phyloP scores from a whole-genome alignment of 1,140 invertebrate species.

The Meloidogyne hapla region DNA sequence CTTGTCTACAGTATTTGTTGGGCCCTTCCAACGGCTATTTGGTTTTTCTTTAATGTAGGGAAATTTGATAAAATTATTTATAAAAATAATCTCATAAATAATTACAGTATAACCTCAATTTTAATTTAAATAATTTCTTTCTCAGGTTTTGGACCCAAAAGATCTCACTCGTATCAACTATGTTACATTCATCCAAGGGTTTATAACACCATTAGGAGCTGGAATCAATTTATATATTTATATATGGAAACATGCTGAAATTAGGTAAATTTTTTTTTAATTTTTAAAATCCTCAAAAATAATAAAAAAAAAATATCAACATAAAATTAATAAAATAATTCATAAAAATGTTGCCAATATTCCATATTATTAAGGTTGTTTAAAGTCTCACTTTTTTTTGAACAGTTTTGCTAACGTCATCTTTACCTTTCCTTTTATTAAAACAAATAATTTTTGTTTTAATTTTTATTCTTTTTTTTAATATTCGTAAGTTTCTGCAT shows the following conservation, averaged over 20 bases:
- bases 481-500: too few relatives aligned
- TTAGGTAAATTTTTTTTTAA: neutral
- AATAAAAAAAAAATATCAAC: neutral
- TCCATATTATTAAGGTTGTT: too few relatives aligned
- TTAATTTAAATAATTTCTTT: neutral
- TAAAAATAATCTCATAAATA: too few relatives aligned
- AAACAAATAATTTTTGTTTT: too few relatives aligned
- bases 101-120: too few relatives aligned
- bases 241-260: constrained; percentile 8
- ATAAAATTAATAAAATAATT: too few relatives aligned
- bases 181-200: constrained; percentile 14
- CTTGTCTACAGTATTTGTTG: constrained; percentile 9
- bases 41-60: constrained; percentile 6
- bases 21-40: constrained; percentile 9
- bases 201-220: constrained; percentile 9
- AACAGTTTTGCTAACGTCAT: too few relatives aligned
- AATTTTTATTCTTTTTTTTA: too few relatives aligned
- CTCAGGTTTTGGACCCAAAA: constrained; percentile 3
- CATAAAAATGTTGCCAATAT: too few relatives aligned
- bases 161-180: constrained; percentile 6
- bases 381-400: too few relatives aligned
- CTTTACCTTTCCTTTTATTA: too few relatives aligned
- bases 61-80: too few relatives aligned
- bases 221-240: constrained; percentile 19
- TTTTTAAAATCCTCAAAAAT: neutral